Conservation (phyloP, 2,113 vertebrate genomes). For the Megaptera novaeangliae region DNA sequence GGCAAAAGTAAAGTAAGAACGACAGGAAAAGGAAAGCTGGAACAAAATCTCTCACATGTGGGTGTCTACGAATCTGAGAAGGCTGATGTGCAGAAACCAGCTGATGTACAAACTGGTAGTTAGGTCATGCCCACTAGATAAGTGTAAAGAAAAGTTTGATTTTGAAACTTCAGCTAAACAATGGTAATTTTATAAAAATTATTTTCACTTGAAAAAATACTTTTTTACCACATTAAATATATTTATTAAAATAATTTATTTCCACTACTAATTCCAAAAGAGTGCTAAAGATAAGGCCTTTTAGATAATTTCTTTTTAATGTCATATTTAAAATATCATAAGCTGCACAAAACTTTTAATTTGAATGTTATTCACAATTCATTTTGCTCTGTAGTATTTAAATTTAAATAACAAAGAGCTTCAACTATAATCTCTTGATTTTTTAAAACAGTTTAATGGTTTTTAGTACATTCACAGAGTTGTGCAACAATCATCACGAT, state of each 20-base stretch:
- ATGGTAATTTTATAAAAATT: neutral
- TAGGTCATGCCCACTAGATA: neutral
- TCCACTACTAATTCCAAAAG: neutral
- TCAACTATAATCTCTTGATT: neutral
- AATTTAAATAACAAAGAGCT: neutral
- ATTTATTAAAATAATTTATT: neutral
- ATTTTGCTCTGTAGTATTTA: neutral
- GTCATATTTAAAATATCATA: neutral
- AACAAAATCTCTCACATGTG: neutral
- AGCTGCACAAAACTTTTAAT: neutral
- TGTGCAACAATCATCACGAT: neutral
- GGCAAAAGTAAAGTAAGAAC: neutral
- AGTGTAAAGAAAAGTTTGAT: neutral
- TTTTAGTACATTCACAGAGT: neutral
- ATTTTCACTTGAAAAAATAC: neutral
- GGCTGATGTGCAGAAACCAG: neutral
- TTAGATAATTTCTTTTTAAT: neutral
- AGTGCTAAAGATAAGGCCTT: neutral
- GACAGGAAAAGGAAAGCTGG: neutral
- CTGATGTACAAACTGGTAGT: neutral
- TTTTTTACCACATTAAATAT: neutral
- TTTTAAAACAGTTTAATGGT: neutral
- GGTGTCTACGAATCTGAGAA: neutral
- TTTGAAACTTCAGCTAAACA: neutral
- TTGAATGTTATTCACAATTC: neutral